Conservation (phyloP, 2,797 vertebrate genomes). For the Odontamblyopus lacepedii region DNA sequence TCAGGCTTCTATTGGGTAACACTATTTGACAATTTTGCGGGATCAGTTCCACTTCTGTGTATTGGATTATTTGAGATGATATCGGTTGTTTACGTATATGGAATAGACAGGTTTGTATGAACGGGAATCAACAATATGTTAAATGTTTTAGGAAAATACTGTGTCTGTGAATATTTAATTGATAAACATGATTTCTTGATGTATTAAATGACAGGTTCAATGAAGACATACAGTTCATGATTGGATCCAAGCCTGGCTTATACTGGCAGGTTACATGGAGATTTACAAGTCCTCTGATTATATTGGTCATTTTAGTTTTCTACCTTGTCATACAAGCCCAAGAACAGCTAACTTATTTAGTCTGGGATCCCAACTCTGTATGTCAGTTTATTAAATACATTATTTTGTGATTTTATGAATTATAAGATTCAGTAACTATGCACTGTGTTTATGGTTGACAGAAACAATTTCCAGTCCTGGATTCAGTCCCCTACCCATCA, state of each 20-base stretch:
- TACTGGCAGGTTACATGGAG: conserved; percentile 91
- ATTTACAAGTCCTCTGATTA: conserved; percentile 84
- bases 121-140: neutral
- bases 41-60: conserved; percentile 90
- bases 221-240: conserved; percentile 88
- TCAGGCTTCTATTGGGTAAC: conserved; percentile 94
- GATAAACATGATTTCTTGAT: neutral
- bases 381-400: conserved; percentile 47
- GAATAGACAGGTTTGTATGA: conserved; percentile 70
- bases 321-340: conserved; percentile 83
- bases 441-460: conserved; percentile 58
- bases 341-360: conserved; percentile 72
- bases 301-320: conserved; percentile 87
- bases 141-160: neutral
- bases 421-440: conserved; percentile 59
- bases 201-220: conserved; percentile 80
- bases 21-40: conserved; percentile 89
- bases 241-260: conserved; percentile 85
- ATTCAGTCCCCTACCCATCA: conserved; percentile 69
- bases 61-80: conserved; percentile 92
- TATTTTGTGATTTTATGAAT: neutral
- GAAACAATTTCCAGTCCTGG: conserved; percentile 59
- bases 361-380: conserved; percentile 86
- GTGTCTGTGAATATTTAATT: neutral
- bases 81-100: conserved; percentile 87